Evolutionary conservation across 1,140 invertebrate genomes (phyloP), one percentile per base, ranked within the genome.

Genomic region (Drosophila bocki): DNA sequence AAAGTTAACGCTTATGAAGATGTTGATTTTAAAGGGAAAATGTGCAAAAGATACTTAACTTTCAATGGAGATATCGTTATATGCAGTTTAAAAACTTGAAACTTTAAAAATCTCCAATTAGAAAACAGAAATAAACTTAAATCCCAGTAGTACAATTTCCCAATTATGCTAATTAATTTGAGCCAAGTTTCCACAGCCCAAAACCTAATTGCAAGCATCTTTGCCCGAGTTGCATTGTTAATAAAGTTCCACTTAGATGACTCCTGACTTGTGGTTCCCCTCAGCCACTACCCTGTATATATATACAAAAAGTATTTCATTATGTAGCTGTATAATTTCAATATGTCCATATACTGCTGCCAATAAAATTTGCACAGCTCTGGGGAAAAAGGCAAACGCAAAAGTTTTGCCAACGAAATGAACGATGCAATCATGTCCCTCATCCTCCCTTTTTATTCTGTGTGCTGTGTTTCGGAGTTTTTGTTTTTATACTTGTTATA

Each of bases 281-380:
- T 15, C 29, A 51, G 26, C 17, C 8, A 19, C 12, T 32, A 13
- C 56, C 26, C 17, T 26, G 13, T n/a, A 3, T 50, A 17, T 51
- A 51, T 51, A 29, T 35, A 37, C 13, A n/a, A 7, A 37, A 37
- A 22, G 35, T 57, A 65, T 85, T 78, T 75, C 26, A 80, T 64
- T 78, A 74, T 83, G 75, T 48, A 69, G 75, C 8, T 58, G 57
- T 45, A 60, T 74, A 74, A 54, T 74, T 80, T 75, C 69, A 82
- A 82, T 72, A 65, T 75, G 69, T 68, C 60, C 72, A 80, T 81
- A 80, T 81, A 78, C 76, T 77, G 64, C 80, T 90, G 84, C 65
- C 80, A 87, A 87, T 87, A 87, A 88, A 88, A 80, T 80, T 70
- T 69, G 44, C 56, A 60, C 29, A 70, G 15, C 51, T 29, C 59